Conservation (phyloP, 2,113 vertebrate genomes). For the Saguinus imperator region DNA sequence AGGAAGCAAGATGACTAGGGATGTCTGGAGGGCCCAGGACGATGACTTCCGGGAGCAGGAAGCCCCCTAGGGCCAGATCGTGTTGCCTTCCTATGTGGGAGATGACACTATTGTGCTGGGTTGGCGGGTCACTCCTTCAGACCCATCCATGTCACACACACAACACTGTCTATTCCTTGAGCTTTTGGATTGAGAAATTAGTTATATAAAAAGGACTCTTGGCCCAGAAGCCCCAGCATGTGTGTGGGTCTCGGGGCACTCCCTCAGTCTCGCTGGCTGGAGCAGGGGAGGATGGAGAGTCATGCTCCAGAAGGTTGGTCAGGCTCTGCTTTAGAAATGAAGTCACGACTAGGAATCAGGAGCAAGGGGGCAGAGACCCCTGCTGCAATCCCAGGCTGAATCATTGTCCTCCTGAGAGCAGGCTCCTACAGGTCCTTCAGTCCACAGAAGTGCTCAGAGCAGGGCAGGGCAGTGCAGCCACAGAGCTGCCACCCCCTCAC, state of each 20-base stretch:
- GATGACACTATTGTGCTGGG: neutral
- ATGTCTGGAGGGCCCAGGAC: neutral
- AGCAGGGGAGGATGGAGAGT: neutral
- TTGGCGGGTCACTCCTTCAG: neutral
- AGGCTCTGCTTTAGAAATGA: conserved; percentile 41
- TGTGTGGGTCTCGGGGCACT: neutral
- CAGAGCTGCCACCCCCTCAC: conserved; percentile 77
- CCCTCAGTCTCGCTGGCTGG: neutral
- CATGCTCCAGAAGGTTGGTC: neutral
- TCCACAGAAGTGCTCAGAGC: conserved; percentile 26
- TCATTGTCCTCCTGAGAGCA: conserved; percentile 40
- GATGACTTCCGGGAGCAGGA: neutral
- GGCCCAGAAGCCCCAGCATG: neutral
- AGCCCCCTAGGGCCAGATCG: neutral
- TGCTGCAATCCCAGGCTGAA: neutral
- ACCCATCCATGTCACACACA: neutral
- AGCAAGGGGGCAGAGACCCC: neutral
- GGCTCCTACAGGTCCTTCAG: conserved; percentile 32
- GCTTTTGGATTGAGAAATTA: neutral
- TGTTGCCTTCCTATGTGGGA: neutral
- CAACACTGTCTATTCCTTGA: neutral
- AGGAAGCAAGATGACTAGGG: neutral
- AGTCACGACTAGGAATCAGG: conserved; percentile 1
- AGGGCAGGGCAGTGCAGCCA: conserved; percentile 23
- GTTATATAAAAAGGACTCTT: conserved; percentile 3